Base-by-base conservation (phyloP, 2,113 vertebrate genomes). In the Centrocercus urophasianus region DNA sequence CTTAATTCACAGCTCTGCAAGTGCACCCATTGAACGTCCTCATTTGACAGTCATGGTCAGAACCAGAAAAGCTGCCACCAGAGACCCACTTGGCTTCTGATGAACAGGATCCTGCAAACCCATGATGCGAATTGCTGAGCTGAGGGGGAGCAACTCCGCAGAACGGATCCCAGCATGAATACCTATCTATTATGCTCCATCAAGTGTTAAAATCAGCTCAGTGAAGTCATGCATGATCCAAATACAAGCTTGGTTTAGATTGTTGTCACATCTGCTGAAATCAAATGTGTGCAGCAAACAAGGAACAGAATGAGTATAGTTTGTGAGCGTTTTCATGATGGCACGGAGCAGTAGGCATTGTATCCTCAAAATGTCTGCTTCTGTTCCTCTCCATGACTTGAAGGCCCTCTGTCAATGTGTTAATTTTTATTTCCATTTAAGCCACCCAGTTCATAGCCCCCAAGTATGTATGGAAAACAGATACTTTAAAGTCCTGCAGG, bases 41-140 rank as follows among this genome's bases (percentile, higher is more conserved):
- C n/a, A 22, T 14, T 28, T 1, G 0, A 25, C 42, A 0, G 2
- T 9, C 13, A 1, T 19, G 32, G 48, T 34, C 43, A 72, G 47
- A 59, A 28, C 20, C 19, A 22, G 40, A 78, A 20, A 61, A 92
- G 19, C n/a, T 36, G 21, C 73, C 71, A 5, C 25, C 28, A 43
- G 52, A 50, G 81, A 67, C 38, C 19, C 63, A 19, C 48, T 73
- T 0, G 0, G 8, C 36, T 69, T 42, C 20, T 57, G 36, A 21
- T 34, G 70, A 59, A 6, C 27, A 54, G 28, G n/a, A 30, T 45
- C 27, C 24, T 59, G 21, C 38, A 73, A 84, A 87, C 59, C 10
- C 18, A 0, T 2, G 8, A 45, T 61, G 63, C 21, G 73, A 75
- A 73, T 34, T 10, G 8, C 42, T 66, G 54, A 28, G 27, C 12